Base-by-base conservation (phyloP, 1,140 invertebrate species). In the Cyclina sinensis region DNA sequence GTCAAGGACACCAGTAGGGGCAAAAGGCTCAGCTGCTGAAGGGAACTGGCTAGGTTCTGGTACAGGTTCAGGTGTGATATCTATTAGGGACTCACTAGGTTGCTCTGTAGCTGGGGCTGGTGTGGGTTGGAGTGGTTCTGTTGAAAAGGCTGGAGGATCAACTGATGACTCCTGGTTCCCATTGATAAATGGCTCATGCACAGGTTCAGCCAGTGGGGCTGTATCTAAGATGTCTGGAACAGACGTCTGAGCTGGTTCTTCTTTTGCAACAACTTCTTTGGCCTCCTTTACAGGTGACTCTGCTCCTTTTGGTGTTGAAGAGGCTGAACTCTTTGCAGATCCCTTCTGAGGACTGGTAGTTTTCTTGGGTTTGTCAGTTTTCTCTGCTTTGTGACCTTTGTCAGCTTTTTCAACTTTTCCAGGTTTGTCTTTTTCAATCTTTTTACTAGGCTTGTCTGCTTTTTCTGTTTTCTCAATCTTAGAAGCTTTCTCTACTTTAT, bases 71-170 rank as follows among this genome's bases (percentile, higher is more conserved):
- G 68, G 37, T 70, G 90, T 89, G 83, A 91, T 86, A 16, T 92
- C 83, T 37, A 90, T 90, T 7, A 91, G 76, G 46, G 90, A 86
- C 54, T 92, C 92, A n/a, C n/a, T n/a, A 35, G 90, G 91, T 21
- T 89, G 88, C 21, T 85, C 88, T 43, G 59, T 39, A 46, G 87
- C 81, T 51, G 68, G 21, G 24, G 73, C 88, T 62, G 65, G n/a
- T 16, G 24, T 27, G 43, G 79, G 32, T 32, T 68, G 76, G 0
- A 86, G 37, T 46, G 78, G 59, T 65, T 87, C 87, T 24, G 76
- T 39, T 35, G 65, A 1, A 18, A 79, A 83, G 16, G 27, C 76
- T 65, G 83, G 80, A 18, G 51, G 39, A 59, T 81, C 73, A 68
- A 88, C 86, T n/a, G 85, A 79, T 73, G 83, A 80, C 24, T 79